Evolutionary conservation across 1,140 invertebrate species (phyloP), one percentile per base, ranked within the genome.

Genomic region (Heliconius nattereri): DNA sequence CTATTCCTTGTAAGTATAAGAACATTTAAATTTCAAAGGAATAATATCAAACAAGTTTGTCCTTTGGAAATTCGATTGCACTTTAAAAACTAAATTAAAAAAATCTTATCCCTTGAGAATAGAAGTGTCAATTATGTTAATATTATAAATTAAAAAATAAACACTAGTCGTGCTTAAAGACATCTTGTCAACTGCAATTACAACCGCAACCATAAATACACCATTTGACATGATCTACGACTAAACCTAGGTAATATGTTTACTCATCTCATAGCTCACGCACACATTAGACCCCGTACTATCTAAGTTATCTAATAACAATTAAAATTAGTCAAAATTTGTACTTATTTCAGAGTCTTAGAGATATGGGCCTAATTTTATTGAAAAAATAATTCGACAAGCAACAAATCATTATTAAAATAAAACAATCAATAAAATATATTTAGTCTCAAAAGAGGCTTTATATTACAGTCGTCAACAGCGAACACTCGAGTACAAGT

Each of bases 381-480:
- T 83, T 86, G 85, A 88, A 86, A 85, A 86, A 88, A 84, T 84
- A 89, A 87, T 86, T 89, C 84, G 91, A 88, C 85, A 82, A 90
- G 89, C 87, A 94, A 93, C 91, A 89, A 92, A 92, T 90, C 81
- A 90, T 85, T 84, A 78, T 81, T 81, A 72, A 66, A 66, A 57
- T 84, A 89, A 91, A 94, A 94, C 91, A 92, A 92, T 89, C 82
- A 87, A 94, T 94, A 93, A 94, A 93, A 93, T 93, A 92, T 92
- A 92, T 90, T 90, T 83, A 93, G 91, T 93, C 90, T 93, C 90
- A 89, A 90, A 90, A 89, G 90, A 89, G 86, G 85, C 85, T 89
- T 83, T 86, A 88, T 87, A 90, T 89, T 88, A 85, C 87, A 89
- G 88, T 89, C 89, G 84, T 89, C 87, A 92, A 94, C 90, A 90